Base-by-base conservation (phyloP, 1,140 invertebrate species). In the Wiebesia pumilae region DNA sequence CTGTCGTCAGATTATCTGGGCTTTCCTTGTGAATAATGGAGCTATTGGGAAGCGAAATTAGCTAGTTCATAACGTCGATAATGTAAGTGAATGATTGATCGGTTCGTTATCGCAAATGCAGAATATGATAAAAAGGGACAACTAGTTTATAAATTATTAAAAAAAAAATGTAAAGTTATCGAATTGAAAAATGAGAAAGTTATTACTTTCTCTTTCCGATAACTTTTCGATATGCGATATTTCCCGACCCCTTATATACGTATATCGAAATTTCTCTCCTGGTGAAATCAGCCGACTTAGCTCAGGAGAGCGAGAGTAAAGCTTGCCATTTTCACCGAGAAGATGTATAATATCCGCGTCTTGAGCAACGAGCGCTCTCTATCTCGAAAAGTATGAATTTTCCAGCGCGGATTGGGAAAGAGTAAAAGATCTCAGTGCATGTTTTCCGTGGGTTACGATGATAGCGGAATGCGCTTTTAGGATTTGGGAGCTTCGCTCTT, bases 371-470 rank as follows among this genome's bases (percentile, higher is more conserved):
- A 47, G 43, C n/a, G n/a, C 35, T 79, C 80, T 47, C 75, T 38
- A 84, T 79, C 75, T 54, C 9, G 38, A 24, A 73, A 65, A 40
- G 67, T 62, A 85, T 75, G 78, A 85, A 81, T 85, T 85, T 81
- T 62, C 47, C 21, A 71, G 84, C 24, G 12, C 24, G 78, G 78
- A 65, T 80, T 35, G 33, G 27, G 47, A 77, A 35, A 79, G 30
- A 43, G 40, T 75, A 43, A 75, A 75, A 75, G 71, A 40, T 43
- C 30, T n/a, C 10, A 19, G 71, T 43, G 77, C 78, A 62, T 38
- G 78, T 35, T 14, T 80, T 33, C 27, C 12, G 38, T 71, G 30
- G 30, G 35, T 35, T n/a, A 33, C 51, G 62, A 43, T 77, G 62
- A 85, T 81, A 54, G 81, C 35, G 62, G 35, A 81, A 67, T 81